Conservation (phyloP, 53 echinoderm and acorn worm genomes). For the Antedon mediterranea region DNA sequence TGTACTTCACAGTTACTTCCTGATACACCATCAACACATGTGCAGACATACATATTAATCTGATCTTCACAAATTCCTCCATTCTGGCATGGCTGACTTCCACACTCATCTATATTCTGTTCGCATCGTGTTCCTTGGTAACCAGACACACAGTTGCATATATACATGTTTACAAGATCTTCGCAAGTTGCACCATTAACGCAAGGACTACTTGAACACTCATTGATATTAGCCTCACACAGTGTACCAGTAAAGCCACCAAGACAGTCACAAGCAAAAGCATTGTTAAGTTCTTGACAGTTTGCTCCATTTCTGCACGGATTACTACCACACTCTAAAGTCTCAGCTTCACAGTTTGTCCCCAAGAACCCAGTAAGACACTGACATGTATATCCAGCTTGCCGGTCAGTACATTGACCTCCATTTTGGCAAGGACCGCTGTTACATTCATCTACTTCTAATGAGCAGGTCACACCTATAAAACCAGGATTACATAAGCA, state of each 20-base stretch:
- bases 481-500: constrained; percentile 21
- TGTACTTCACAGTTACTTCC: constrained; percentile 52
- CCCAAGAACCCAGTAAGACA: constrained; percentile 27
- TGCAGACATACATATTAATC: constrained; percentile 50
- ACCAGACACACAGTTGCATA: background rate
- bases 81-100: constrained; percentile 27
- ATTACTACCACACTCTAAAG: constrained; percentile 28
- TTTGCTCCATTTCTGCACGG: constrained; percentile 30
- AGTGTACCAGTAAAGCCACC: constrained; percentile 22
- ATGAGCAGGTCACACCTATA: constrained; percentile 13
- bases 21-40: constrained; percentile 31
- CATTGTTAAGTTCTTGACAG: constrained; percentile 19
- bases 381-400: constrained; percentile 14
- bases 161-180: background rate
- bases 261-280: constrained; percentile 20
- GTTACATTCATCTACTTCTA: constrained; percentile 22
- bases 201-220: constrained; percentile 11
- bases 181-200: background rate
- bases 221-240: constrained; percentile 19
- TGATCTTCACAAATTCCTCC: constrained; percentile 40
- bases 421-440: constrained; percentile 23
- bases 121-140: constrained; percentile 27
- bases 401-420: constrained; percentile 15
- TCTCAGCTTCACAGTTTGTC: constrained; percentile 23
- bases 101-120: constrained; percentile 32